phyloP scores from a whole-genome alignment of 2,888 invertebrate genomes.

The Geophilus truncorum region DNA sequence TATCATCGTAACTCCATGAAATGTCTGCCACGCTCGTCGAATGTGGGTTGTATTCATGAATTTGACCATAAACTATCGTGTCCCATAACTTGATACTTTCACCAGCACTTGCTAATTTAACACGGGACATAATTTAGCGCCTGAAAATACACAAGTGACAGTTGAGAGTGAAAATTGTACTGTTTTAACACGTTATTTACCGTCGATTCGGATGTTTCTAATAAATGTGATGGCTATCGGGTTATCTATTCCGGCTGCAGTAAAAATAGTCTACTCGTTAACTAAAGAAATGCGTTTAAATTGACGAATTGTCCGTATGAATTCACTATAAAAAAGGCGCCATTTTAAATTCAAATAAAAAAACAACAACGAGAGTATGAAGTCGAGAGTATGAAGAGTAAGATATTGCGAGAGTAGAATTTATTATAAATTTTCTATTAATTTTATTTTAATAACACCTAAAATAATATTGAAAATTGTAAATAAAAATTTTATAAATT shows the following conservation, averaged over 20 bases:
- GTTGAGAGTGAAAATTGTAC: not conserved
- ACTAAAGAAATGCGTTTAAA: not conserved
- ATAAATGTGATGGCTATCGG: not conserved
- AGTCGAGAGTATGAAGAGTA: too few relatives aligned
- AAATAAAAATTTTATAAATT: too few relatives aligned
- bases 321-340: not conserved
- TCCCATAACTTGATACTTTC: constrained; percentile 32
- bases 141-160: not conserved
- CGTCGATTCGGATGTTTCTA: not conserved
- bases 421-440: too few relatives aligned
- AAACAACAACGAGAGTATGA: not conserved
- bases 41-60: not conserved
- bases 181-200: not conserved
- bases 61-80: not conserved
- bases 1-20: constrained; percentile 35
- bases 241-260: not conserved
- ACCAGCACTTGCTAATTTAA: constrained; percentile 30
- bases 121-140: not conserved
- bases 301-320: not conserved
- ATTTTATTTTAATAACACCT: too few relatives aligned
- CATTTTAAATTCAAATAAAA: not conserved
- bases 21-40: not conserved
- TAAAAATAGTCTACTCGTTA: not conserved
- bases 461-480: too few relatives aligned
- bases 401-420: too few relatives aligned